phyloP scores from a whole-genome alignment of 2,888 invertebrate genomes.

The Harmothoe impar region DNA sequence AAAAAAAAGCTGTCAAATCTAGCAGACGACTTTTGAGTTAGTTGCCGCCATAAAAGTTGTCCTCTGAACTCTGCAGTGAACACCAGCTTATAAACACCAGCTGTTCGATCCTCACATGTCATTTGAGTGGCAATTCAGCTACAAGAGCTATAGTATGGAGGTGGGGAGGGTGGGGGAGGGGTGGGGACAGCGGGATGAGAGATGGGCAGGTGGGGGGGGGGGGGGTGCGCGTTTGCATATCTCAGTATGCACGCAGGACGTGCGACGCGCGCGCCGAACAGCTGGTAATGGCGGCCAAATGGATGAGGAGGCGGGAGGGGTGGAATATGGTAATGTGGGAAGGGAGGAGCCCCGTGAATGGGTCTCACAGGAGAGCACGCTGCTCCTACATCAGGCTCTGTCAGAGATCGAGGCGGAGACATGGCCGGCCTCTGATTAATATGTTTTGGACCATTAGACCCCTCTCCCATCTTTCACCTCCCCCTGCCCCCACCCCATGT shows the following conservation, averaged over 20 bases:
- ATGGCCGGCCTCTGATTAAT: conserved; percentile 23
- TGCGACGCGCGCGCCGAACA: not conserved
- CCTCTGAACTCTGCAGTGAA: not conserved
- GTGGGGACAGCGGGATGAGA: not conserved
- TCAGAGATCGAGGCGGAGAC: conserved; percentile 26
- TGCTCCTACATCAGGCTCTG: not conserved
- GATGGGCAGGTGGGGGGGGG: not conserved
- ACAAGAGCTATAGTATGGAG: not conserved
- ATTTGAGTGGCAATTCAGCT: not conserved
- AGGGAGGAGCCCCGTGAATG: not conserved
- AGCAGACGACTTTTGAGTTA: conserved; percentile 6
- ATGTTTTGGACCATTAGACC: conserved; percentile 37
- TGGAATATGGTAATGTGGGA: conserved; percentile 24
- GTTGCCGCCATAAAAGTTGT: not conserved
- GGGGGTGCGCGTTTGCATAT: conserved; percentile 9
- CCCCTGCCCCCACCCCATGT: not conserved
- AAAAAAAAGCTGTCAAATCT: too few species aligned
- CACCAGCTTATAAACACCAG: not conserved
- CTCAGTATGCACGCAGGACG: conserved; percentile 8
- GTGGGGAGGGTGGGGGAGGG: not conserved
- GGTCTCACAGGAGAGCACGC: not conserved
- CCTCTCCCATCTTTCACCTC: not conserved
- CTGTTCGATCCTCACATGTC: not conserved
- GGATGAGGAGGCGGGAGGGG: not conserved
- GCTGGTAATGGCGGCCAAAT: conserved; percentile 32